Percentiles rank a stretch among this genome's conserved stretches.
Evolutionary conservation across 30 jellyfish, hydroid and myxozoan genomes (phyloP).

Genomic region (Aurelia aurita): DNA sequence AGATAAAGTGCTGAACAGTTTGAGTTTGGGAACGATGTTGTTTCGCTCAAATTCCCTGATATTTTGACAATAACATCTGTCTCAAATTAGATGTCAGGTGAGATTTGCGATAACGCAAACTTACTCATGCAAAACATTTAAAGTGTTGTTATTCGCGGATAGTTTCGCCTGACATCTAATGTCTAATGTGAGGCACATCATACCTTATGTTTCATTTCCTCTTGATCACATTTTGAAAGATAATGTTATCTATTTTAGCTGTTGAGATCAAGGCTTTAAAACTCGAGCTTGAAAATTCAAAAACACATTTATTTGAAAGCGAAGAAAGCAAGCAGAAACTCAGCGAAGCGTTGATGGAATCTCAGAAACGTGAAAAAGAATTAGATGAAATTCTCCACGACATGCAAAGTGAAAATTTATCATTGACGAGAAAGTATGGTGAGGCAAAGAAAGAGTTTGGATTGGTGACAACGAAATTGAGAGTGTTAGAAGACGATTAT

Average conservation of each 20-base stretch:
- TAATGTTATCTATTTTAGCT: neutral
- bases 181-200: too few relatives aligned
- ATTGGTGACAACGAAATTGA: conserved; percentile 19
- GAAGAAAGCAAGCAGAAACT: neutral
- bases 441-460: conserved; percentile 39
- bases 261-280: conserved; percentile 7
- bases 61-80: too few relatives aligned
- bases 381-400: conserved; percentile 49
- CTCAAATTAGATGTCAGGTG: too few relatives aligned
- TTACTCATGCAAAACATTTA: too few relatives aligned
- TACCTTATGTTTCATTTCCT: too few relatives aligned
- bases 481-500: conserved; percentile 10
- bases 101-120: too few relatives aligned
- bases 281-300: neutral
- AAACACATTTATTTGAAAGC: conserved; percentile 1
- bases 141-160: too few relatives aligned
- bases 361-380: conserved; percentile 38
- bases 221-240: too few relatives aligned
- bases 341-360: conserved; percentile 4
- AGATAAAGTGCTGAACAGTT: too few relatives aligned
- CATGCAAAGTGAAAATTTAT: conserved; percentile 53
- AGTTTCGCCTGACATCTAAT: too few relatives aligned
- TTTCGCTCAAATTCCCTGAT: too few relatives aligned
- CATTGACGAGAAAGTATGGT: conserved; percentile 49
- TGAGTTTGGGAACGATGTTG: too few relatives aligned